A percentile compares a stretch with the other conserved stretches of the same genome.
These are phyloP conservation scores for Stercorarius parasiticus DNA, from an alignment of 2,113 vertebrate species.

Conservation along the genomic window DNA sequence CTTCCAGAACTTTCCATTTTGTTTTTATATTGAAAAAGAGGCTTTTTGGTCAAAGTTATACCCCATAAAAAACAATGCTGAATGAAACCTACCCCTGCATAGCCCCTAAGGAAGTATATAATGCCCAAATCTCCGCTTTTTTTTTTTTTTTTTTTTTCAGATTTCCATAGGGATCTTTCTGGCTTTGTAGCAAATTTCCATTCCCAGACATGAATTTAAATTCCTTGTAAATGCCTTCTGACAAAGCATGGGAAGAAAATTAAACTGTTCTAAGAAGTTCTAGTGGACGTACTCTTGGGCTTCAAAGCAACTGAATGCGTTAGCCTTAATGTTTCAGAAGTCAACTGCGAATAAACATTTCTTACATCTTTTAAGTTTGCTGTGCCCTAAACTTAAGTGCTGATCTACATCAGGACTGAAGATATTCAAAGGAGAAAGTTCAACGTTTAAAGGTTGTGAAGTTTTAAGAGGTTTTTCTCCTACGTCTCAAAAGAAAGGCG, in stretches of 20 bases:
- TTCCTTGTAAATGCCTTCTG: neutral
- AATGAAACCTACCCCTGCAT: neutral
- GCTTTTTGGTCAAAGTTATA: neutral
- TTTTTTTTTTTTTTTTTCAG: neutral
- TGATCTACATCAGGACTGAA: neutral
- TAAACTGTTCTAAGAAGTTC: neutral
- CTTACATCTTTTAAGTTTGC: neutral
- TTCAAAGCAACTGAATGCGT: neutral
- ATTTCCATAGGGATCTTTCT: neutral
- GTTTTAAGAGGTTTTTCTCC: neutral
- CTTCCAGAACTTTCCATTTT: neutral
- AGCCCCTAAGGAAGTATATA: neutral
- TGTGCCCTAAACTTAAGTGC: neutral
- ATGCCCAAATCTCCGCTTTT: neutral
- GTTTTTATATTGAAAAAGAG: neutral
- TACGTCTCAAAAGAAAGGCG: neutral
- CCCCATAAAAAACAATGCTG: neutral
- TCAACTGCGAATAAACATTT: neutral
- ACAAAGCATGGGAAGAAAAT: neutral
- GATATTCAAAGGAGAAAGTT: neutral
- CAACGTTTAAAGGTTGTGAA: neutral
- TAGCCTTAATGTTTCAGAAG: neutral
- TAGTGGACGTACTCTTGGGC: neutral
- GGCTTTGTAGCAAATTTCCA: neutral
- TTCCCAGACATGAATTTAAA: neutral